Evolutionary conservation across 2,888 invertebrate genomes (phyloP), one percentile per base, ranked within the genome.

Genomic region (Phalera bucephala): DNA sequence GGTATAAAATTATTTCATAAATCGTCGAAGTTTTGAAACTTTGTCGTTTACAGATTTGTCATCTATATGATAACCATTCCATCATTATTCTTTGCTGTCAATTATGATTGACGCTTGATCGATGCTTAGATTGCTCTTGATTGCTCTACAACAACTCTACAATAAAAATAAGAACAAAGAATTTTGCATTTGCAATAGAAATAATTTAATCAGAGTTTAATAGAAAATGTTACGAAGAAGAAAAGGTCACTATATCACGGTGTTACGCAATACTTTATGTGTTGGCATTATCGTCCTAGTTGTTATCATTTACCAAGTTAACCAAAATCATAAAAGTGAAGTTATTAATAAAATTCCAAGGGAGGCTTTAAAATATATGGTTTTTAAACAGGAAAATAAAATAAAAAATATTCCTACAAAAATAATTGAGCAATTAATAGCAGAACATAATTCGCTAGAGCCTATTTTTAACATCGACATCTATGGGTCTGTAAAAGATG

Each of bases 391-490:
- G 5, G 14, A 13, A 12, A 5, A 36, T 14, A 13, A 38, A 12
- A 17, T 17, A 0, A 29, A 32, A 27, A 12, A 31, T 3, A 7
- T 42, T 0, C 12, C 17, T 14, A 36, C 36, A 26, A 28, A 43
- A 8, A 40, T 34, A 19, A 38, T 50, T 0, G 49, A 39, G 31
- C 28, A 11, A 13, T 33, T 40, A 9, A 41, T 58, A 31, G 8
- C 15, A 20, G 37, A 34, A 9, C 38, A 26, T 33, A 58, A 58
- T 10, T 10, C 20, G 4, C 39, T 49, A 8, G 29, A 44, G 29
- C 28, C 8, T 6, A 61, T 80, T 36, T 27, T 53, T 13, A 81
- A 81, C 36, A 9, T 35, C 6, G 64, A 73, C 2, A 22, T 30
- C 1, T 75, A 57, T 38, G 79, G 72, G 3, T 41, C 57, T 7